These are phyloP conservation scores for Hapalemur alaotrensis DNA, from an alignment of 2,797 vertebrate species.

Conservation along the genomic window DNA sequence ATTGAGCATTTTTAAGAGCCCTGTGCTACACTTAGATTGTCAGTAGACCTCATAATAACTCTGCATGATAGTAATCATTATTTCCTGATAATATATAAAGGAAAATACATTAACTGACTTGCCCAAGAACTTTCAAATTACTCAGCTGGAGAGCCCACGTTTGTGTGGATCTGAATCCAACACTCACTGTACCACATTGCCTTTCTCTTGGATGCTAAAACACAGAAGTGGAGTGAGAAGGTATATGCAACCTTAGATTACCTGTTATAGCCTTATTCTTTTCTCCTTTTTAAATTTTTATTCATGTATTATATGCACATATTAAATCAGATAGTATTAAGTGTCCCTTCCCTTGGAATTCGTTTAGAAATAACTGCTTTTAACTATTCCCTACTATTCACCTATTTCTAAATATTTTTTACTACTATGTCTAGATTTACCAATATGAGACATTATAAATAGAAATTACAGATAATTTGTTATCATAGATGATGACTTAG, in stretches of 20 bases:
- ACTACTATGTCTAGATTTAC: background rate
- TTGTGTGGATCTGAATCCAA: background rate
- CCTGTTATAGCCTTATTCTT: background rate
- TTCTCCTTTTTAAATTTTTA: background rate
- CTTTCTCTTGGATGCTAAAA: background rate
- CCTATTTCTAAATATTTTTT: background rate
- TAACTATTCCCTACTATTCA: background rate
- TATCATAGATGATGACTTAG: background rate
- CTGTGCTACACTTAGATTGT: slow-evolving; percentile 2
- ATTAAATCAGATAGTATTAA: background rate
- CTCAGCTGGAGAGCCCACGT: background rate
- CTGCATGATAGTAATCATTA: background rate
- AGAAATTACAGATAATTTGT: background rate
- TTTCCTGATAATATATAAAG: slow-evolving; percentile 1
- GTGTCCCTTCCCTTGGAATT: background rate
- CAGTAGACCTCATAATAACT: background rate
- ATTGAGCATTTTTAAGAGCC: background rate
- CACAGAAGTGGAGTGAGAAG: background rate
- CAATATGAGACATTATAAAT: background rate
- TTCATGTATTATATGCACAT: background rate
- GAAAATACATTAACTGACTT: background rate
- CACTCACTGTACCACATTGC: background rate
- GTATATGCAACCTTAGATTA: background rate
- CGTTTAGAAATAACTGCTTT: background rate
- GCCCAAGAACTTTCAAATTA: background rate